Base-by-base conservation (phyloP, 1,140 invertebrate species). In the Trichoplusia ni region DNA sequence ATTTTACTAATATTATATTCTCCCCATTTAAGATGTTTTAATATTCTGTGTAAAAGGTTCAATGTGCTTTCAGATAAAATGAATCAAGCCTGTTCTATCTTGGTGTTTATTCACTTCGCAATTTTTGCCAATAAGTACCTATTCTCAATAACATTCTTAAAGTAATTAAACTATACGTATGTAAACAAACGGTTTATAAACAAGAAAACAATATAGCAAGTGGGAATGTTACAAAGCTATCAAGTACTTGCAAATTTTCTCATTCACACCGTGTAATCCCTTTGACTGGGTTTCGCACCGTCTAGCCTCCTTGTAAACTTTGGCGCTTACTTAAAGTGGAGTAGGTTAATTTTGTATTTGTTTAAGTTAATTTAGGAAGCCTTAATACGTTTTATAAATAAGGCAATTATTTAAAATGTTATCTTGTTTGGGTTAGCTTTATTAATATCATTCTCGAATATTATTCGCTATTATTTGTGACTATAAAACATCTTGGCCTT, bases 1-100 rank as follows among this genome's bases (percentile, higher is more conserved):
- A 90, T 90, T 90, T 89, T 66, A 77, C 79, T 86, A 84, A 81
- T 81, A 85, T 79, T 73, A 77, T 64, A 79, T 56, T 68, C 64
- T 66, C 58, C 62, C 56, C 35, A 67, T 54, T 53, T 40, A 67
- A 64, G 64, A 64, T 46, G 51, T 71, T 74, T 53, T 68, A 58
- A 71, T 71, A 68, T 70, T 69, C 38, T 18, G 27, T 60, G 21
- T 23, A 35, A 35, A 62, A 70, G 62, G 38, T 44, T 58, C 21
- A 31, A 31, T 14, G 33, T 27, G n/a, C 14, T 18, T 31, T n/a
- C n/a, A 19, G 8, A 31, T 27, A 19, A 11, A 44, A 54, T 54
- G 11, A 40, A 54, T 54, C 47, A 40, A 40, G 19, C 8, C 14
- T 19, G 19, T 8, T 5, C 33, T 9, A 33, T 21, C 35, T 13